These are phyloP conservation scores for Mobula hypostoma DNA, from an alignment of 2,113 vertebrate species.

Conservation along the genomic window DNA sequence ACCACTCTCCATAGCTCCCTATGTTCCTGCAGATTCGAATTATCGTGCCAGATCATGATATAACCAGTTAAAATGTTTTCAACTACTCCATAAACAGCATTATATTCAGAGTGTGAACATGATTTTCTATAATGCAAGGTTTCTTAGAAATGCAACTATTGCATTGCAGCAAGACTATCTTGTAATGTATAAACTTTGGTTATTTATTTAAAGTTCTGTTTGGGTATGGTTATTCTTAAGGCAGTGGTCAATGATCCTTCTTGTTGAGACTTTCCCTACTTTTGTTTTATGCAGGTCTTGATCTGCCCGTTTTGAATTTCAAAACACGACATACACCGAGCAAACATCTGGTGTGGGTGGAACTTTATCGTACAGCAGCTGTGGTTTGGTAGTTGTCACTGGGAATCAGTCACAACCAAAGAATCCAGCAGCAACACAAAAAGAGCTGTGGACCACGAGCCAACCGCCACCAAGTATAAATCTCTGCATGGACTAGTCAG, in stretches of 20 bases:
- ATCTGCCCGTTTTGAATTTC: not conserved
- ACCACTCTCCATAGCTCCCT: too few relatives aligned
- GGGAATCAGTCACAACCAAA: not conserved
- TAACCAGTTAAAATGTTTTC: too few relatives aligned
- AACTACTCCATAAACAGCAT: too few relatives aligned
- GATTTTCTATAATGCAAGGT: too few relatives aligned
- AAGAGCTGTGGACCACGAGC: not conserved
- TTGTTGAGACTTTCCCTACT: not conserved
- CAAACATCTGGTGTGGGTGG: not conserved
- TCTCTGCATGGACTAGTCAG: not conserved
- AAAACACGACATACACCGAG: not conserved
- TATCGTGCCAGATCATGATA: too few relatives aligned
- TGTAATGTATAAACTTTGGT: too few relatives aligned
- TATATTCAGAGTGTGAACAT: too few relatives aligned
- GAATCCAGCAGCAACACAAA: not conserved
- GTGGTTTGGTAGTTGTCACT: not conserved
- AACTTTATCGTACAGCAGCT: constrained; percentile 21
- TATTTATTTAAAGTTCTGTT: not conserved
- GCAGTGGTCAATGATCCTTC: too few relatives aligned
- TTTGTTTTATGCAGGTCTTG: not conserved
- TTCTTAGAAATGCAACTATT: too few relatives aligned
- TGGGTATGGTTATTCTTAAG: not conserved
- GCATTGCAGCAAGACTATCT: too few relatives aligned
- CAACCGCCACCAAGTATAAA: not conserved
- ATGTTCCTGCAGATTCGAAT: too few relatives aligned